A percentile compares a stretch with the other conserved stretches of the same genome.
phyloP scores from a whole-genome alignment of 2,888 invertebrate genomes.

The Cantharis nigra region DNA sequence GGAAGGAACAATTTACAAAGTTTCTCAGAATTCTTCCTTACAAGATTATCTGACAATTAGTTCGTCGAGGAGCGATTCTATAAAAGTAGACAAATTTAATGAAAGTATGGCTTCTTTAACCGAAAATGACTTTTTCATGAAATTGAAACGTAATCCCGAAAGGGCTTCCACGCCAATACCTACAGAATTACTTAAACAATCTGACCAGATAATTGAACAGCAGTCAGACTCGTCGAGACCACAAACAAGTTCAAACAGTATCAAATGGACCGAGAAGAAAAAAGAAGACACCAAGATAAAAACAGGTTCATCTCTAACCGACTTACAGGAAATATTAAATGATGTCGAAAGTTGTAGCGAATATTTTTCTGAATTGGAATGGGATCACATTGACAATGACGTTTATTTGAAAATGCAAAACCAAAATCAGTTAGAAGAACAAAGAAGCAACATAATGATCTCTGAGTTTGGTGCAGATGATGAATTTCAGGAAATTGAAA shows the following conservation, averaged over 20 bases:
- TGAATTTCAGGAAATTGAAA: background rate
- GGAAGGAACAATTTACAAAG: background rate
- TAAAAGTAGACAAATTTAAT: background rate
- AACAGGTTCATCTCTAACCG: background rate
- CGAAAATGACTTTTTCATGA: conserved; percentile 27
- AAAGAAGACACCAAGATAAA: background rate
- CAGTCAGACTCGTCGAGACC: background rate
- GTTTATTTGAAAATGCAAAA: background rate
- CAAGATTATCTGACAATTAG: background rate
- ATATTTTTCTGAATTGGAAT: conserved; percentile 7
- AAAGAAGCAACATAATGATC: background rate
- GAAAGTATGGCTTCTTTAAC: conserved; percentile 16
- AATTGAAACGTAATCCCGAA: conserved; percentile 11
- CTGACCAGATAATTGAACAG: background rate
- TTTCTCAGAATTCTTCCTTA: background rate
- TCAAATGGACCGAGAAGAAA: background rate
- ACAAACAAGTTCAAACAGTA: background rate
- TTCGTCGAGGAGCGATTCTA: background rate
- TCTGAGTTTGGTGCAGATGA: background rate
- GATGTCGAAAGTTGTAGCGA: conserved; percentile 11
- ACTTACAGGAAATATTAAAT: background rate
- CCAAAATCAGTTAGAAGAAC: background rate
- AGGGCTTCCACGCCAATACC: conserved; percentile 31
- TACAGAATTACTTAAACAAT: background rate
- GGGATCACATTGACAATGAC: background rate